Conservation (phyloP, 2,888 invertebrate genomes). For the Bellardia bayeri region DNA sequence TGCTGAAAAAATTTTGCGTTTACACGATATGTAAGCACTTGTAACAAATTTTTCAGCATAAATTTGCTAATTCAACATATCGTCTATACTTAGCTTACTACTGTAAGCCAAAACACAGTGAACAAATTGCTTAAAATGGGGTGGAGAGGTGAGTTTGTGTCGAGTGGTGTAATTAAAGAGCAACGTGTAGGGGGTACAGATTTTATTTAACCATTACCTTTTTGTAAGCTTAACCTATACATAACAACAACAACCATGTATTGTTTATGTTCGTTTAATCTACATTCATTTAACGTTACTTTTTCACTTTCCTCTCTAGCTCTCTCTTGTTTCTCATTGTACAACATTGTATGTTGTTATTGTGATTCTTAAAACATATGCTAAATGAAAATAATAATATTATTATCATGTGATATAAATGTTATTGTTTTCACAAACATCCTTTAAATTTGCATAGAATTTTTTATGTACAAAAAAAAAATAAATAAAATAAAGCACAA, state of each 20-base stretch:
- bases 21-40: too few species aligned
- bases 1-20: too few species aligned
- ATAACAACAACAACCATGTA: background rate
- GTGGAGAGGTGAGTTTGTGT: background rate
- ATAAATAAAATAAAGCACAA: background rate
- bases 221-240: too few species aligned
- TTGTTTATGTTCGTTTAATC: constrained; percentile 11
- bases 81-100: too few species aligned
- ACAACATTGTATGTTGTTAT: background rate
- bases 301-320: background rate
- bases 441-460: constrained; percentile 7
- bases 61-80: too few species aligned
- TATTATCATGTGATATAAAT: background rate
- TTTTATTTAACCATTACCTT: background rate
- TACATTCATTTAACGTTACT: constrained; percentile 1
- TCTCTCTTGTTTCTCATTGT: background rate
- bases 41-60: too few species aligned
- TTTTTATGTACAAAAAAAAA: background rate
- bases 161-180: background rate
- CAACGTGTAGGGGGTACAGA: background rate
- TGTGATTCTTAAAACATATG: constrained; percentile 36
- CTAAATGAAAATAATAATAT: constrained; percentile 2
- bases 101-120: background rate
- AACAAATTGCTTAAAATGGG: constrained; percentile 11
- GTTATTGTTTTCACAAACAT: constrained; percentile 13